Percentiles rank a stretch among this genome's conserved stretches.
Evolutionary conservation across 2,888 invertebrate genomes (phyloP).

Genomic region (Zygothrica quintamaculata): DNA sequence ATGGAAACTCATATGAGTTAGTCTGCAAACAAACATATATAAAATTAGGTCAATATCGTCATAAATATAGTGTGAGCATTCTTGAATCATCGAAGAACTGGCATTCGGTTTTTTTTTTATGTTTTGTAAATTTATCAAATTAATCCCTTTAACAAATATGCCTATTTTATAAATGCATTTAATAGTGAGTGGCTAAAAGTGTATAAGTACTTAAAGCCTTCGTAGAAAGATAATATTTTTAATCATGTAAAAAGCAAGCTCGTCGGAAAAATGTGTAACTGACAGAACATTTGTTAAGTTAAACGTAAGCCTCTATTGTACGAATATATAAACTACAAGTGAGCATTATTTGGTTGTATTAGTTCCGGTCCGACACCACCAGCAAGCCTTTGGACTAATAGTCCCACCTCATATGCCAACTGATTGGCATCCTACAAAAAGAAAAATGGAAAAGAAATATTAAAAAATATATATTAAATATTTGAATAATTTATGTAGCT

Average conservation of each 20-base stretch:
- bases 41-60: too few relatives aligned
- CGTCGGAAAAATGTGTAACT: slow-evolving; percentile 34
- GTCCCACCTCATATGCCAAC: slow-evolving; percentile 91
- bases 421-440: slow-evolving; percentile 86
- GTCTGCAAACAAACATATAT: too few relatives aligned
- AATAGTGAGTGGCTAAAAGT: slow-evolving; percentile 6
- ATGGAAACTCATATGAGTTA: too few relatives aligned
- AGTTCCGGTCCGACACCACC: slow-evolving; percentile 91
- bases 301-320: slow-evolving; percentile 17
- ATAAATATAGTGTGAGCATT: slow-evolving; percentile 25
- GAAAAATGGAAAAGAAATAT: slow-evolving; percentile 5
- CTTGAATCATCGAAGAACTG: slow-evolving; percentile 20
- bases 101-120: too few relatives aligned
- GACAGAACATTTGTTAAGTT: slow-evolving; percentile 26
- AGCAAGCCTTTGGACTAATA: slow-evolving; percentile 90
- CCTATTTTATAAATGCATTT: slow-evolving; percentile 50
- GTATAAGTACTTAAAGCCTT: slow-evolving; percentile 1
- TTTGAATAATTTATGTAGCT: background rate
- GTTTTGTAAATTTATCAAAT: slow-evolving; percentile 18
- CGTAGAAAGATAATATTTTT: slow-evolving; percentile 7
- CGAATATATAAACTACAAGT: slow-evolving; percentile 69
- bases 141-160: slow-evolving; percentile 35
- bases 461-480: background rate
- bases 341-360: slow-evolving; percentile 77
- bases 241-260: slow-evolving; percentile 15